phyloP scores from a whole-genome alignment of 2,888 invertebrate species.

The Xestia rhomboidea region DNA sequence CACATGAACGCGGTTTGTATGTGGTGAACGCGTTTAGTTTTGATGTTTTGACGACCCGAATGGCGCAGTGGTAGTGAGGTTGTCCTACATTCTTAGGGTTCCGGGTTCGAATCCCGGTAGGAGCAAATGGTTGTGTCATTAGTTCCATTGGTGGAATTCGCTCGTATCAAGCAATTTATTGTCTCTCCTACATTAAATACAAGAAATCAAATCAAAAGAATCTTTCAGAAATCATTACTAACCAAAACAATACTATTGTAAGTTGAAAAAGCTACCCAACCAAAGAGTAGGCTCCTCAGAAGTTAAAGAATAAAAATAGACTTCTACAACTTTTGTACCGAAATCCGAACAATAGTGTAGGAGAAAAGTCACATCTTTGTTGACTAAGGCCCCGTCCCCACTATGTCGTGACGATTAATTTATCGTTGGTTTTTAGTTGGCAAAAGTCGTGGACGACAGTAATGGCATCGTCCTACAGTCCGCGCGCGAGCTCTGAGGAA shows the following conservation, averaged over 20 bases:
- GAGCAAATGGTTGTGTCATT: no score
- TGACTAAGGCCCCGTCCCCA: no score
- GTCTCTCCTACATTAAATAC: background rate
- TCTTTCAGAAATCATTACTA: background rate
- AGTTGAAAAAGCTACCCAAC: conserved; percentile 2
- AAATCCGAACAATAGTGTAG: conserved; percentile 18
- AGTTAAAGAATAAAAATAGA: conserved; percentile 2
- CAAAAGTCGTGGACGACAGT: no score
- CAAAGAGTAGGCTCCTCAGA: background rate
- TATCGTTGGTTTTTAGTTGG: no score
- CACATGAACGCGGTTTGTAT: background rate
- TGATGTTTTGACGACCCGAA: no score
- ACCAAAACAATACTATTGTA: background rate
- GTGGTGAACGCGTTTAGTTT: background rate
- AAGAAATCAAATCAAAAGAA: background rate
- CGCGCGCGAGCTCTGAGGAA: no score
- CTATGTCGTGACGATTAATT: no score
- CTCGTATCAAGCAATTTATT: background rate
- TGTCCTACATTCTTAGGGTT: no score
- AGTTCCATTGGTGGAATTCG: background rate
- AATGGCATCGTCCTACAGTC: no score
- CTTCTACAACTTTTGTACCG: background rate
- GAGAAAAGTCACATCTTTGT: conserved; percentile 17
- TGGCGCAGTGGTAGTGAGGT: no score
- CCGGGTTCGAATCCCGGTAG: no score